These are phyloP conservation scores for Agapostemon virescens DNA, from an alignment of 2,888 invertebrate species.

Conservation along the genomic window DNA sequence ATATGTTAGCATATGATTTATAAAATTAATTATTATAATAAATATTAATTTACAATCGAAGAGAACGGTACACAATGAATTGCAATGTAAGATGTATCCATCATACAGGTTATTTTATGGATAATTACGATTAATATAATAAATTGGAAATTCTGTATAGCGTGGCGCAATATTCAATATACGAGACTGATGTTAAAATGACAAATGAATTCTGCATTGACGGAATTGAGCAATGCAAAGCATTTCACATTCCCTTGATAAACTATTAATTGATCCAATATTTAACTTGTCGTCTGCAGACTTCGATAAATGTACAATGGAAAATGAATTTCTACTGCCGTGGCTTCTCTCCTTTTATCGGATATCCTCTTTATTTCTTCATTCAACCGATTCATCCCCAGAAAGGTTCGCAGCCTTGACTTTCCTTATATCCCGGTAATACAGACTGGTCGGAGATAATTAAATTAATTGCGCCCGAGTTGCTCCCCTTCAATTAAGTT, in stretches of 20 bases:
- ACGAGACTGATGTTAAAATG: neutral
- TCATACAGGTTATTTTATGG: no score
- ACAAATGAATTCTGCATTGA: neutral
- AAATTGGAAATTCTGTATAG: neutral
- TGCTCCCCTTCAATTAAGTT: constrained; percentile 31
- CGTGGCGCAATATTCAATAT: neutral
- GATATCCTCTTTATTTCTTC: constrained; percentile 5
- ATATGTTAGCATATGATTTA: no score
- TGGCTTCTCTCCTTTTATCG: neutral
- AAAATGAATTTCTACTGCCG: constrained; percentile 9
- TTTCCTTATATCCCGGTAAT: neutral
- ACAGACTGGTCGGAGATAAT: constrained; percentile 43
- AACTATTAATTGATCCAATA: neutral
- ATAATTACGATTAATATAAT: neutral
- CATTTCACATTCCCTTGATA: neutral
- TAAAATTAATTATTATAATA: no score
- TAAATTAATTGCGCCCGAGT: constrained; percentile 42
- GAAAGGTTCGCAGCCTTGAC: constrained; percentile 36
- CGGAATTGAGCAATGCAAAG: neutral
- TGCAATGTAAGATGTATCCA: neutral
- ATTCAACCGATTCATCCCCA: constrained; percentile 11
- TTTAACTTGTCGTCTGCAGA: neutral
- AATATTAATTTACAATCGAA: no score
- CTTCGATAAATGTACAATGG: constrained; percentile 10
- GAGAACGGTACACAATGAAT: no score